Percentiles rank a stretch among this genome's conserved stretches.
Conservation (phyloP, 2,113 vertebrate species). For the Ursus arctos region DNA sequence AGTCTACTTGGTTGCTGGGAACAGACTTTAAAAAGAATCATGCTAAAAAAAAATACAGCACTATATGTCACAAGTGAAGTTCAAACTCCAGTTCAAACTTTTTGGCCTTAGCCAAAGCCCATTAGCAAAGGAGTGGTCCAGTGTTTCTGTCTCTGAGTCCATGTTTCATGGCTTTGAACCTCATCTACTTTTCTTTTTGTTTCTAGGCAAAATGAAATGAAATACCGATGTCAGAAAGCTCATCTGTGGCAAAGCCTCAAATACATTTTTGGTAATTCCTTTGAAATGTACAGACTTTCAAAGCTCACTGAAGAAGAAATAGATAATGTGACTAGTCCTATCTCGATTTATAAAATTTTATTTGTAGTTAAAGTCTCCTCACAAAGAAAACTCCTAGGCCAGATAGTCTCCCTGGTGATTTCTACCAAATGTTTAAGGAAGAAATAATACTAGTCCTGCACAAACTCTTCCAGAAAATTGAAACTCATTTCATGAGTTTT, state of each 20-base stretch:
- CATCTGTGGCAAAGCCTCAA: background rate
- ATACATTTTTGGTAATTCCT: background rate
- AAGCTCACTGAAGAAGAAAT: conserved; percentile 49
- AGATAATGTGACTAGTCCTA: background rate
- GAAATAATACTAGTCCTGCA: background rate
- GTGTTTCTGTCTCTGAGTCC: background rate
- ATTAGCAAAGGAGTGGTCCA: background rate
- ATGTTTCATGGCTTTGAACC: background rate
- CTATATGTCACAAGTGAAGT: conserved; percentile 28
- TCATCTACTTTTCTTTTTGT: conserved; percentile 51
- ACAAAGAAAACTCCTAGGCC: background rate
- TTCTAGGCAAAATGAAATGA: conserved; percentile 2
- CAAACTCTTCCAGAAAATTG: conserved; percentile 37
- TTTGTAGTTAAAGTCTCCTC: conserved; percentile 32
- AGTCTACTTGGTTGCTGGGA: conserved; percentile 60
- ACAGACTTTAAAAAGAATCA: conserved; percentile 58
- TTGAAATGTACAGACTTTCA: background rate
- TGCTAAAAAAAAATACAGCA: background rate
- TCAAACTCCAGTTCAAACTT: conserved; percentile 36
- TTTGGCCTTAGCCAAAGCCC: background rate
- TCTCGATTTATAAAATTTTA: background rate
- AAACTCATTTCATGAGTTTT: background rate
- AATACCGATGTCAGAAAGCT: conserved; percentile 45
- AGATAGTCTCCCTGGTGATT: background rate
- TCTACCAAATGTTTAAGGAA: conserved; percentile 36